Evolutionary conservation across 1,140 invertebrate species (phyloP).

Genomic region (Drosophila yakuba): DNA sequence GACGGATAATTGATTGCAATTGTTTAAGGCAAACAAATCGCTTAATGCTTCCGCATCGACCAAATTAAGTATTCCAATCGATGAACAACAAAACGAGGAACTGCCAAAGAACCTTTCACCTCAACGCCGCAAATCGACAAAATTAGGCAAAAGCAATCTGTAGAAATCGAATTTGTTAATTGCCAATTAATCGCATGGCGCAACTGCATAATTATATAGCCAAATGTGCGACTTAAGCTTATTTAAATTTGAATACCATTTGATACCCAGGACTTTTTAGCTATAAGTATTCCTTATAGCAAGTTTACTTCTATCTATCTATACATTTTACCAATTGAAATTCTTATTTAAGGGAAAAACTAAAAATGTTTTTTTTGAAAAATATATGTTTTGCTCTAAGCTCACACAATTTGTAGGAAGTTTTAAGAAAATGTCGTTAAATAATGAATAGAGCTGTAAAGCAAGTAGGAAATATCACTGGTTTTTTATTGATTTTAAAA

Average conservation of each 20-base stretch:
- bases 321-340: too few relatives aligned
- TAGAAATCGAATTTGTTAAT: constrained; percentile 18
- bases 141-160: constrained; percentile 49
- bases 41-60: constrained; percentile 47
- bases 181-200: constrained; percentile 46
- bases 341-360: too few relatives aligned
- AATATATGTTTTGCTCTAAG: too few relatives aligned
- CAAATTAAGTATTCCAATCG: constrained; percentile 19
- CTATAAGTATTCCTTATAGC: too few relatives aligned
- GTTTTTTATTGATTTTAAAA: too few relatives aligned
- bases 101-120: constrained; percentile 47
- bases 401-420: background rate
- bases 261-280: background rate
- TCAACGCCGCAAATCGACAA: constrained; percentile 24
- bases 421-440: background rate
- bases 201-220: constrained; percentile 35
- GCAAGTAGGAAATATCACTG: constrained; percentile 2
- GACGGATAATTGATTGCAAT: constrained; percentile 51
- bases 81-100: constrained; percentile 15
- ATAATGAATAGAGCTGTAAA: background rate
- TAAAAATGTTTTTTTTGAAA: too few relatives aligned
- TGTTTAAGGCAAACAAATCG: constrained; percentile 55
- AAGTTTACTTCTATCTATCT: too few relatives aligned
- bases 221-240: background rate
- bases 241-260: background rate